Base-by-base conservation (phyloP, 2,797 vertebrate species). In the Gymnothorax reevesii region DNA sequence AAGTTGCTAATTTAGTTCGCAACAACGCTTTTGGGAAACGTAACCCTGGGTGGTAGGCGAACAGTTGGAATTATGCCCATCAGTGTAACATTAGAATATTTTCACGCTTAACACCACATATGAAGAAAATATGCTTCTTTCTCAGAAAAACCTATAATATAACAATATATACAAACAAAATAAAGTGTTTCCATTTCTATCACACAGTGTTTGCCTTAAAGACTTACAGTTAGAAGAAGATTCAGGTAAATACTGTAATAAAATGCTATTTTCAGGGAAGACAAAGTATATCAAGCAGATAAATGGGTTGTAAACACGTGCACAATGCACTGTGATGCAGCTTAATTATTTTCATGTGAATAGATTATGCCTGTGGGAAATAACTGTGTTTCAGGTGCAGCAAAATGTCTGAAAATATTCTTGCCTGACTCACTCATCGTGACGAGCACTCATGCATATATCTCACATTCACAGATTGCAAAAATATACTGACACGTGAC, bases 401-500 rank as follows among this genome's bases (percentile, higher is more conserved):
- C 0, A 3, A 84, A 77, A 57, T 20, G 17, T 64, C 86, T 20
- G 49, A 62, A 77, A 42, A 87, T 87, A 87, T 87, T 87, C 69
- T 57, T 1, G 57, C 83, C 6, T 87, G 87, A 89, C 83, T 85
- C 85, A 85, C 66, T 89, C 87, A 89, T 85, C 54, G 7, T 62
- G 83, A 86, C 87, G 89, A 90, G 88, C 77, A 87, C 88, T 90
- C 86, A 89, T 82, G 87, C 86, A 87, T 80, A 80, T 88, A 91
- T 90, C 86, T 87, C 90, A 83, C 64, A n/a, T 90, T 93, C 89
- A 88, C 93, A 93, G 82, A 69, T 77, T 94, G 77, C 90, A 93
- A 93, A 94, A 94, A 95, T 95, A 94, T 88, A 0, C 12, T 92
- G 91, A 93, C 86, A 90, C 83, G 83, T 88, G 87, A 89, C 87